These are phyloP conservation scores for Calidris pugnax DNA, from an alignment of 2,113 vertebrate genomes.

Conservation along the genomic window DNA sequence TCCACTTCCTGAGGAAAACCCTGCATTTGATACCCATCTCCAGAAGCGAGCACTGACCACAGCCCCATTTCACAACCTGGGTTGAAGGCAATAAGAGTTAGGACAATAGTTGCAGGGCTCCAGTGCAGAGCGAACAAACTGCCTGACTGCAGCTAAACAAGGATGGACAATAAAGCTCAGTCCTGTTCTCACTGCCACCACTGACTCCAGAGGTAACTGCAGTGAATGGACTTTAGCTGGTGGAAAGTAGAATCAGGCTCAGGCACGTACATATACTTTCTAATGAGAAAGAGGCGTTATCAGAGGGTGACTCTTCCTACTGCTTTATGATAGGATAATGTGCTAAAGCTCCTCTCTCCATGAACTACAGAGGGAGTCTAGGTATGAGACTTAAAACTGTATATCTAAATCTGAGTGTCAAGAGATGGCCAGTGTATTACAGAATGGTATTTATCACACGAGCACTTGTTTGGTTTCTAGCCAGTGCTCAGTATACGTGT, in stretches of 20 bases:
- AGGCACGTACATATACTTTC: fast-evolving
- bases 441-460: neutral
- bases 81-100: neutral
- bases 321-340: neutral
- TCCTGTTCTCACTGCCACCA: neutral
- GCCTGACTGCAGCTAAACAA: neutral
- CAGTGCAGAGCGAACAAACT: neutral
- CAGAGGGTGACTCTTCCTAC: neutral
- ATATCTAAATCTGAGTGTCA: neutral
- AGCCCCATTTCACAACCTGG: neutral
- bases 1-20: neutral
- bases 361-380: neutral
- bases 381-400: neutral
- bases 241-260: neutral
- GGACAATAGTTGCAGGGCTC: neutral
- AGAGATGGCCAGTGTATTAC: neutral
- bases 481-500: neutral
- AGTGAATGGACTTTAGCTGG: neutral
- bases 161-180: neutral
- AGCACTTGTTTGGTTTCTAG: neutral
- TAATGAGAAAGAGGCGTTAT: neutral
- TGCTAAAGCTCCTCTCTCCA: neutral
- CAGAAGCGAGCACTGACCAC: neutral
- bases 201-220: neutral
- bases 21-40: neutral